Evolutionary conservation across 1,140 invertebrate species (phyloP), one percentile per base, ranked within the genome.

Genomic region (Drosophila grimshawi): DNA sequence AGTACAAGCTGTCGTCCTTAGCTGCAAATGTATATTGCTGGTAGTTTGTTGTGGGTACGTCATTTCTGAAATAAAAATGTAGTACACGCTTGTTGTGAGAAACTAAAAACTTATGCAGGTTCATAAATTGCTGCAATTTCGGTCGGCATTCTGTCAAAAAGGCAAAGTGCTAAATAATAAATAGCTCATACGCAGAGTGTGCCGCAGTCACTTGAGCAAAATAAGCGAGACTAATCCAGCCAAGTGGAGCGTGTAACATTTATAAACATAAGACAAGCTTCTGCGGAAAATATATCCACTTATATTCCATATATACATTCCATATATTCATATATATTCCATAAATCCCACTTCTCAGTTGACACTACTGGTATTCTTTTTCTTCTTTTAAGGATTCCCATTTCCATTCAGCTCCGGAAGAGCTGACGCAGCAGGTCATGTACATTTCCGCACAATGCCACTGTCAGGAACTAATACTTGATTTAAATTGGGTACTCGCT

Each of bases 171-270:
- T 55, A 35, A 3, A 61, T 11, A 74, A 81, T 86, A 86, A 78
- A 86, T 81, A 71, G 81, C 81, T 78, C 81, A 75, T 75, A 78
- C 69, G 59, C 75, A 86, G 63, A 49, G 49, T 78, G 41, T 64
- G 41, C 61, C 74, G 37, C 43, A 33, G 59, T 53, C 78, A 76
- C 78, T 77, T 78, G 61, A 77, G 49, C 60, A 78, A 65, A 74
- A 69, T 74, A 70, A 61, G 64, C 63, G 61, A 45, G 52, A 65
- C 63, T 57, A 81, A 60, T 81, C 64, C 63, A 60, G 46, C 60
- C 68, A 81, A 81, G 68, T 81, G 63, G 60, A 71, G 68, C 81
- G 69, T 55, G 70, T 46, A 85, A 64, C 66, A 76, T 80, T 79
- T 79, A 73, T 60, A 35, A 35, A 60, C 66, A 60, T 72, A 76